Evolutionary conservation across 2,797 vertebrate genomes (phyloP).

Genomic region (Dallia pectoralis): DNA sequence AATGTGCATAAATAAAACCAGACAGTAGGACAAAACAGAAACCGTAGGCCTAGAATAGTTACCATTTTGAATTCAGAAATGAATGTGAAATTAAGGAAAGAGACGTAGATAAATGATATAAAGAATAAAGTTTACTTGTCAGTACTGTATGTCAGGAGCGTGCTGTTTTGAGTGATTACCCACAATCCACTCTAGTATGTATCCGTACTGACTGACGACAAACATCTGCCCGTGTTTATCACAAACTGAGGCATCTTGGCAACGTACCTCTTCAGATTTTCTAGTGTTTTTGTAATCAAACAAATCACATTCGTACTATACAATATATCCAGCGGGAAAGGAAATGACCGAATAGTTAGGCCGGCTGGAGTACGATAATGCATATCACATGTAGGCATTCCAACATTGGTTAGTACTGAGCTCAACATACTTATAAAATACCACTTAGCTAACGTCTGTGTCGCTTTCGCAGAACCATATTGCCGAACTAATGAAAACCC

Average conservation of each 20-base stretch:
- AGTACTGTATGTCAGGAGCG: not conserved
- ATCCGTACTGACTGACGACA: not conserved
- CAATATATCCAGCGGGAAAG: conserved; percentile 1
- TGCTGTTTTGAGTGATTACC: not conserved
- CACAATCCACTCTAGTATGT: not conserved
- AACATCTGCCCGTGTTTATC: not conserved
- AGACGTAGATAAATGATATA: no score
- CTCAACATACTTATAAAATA: conserved; percentile 58
- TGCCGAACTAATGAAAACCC: conserved; percentile 65
- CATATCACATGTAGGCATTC: conserved; percentile 54
- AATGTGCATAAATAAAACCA: no score
- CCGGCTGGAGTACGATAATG: conserved; percentile 31
- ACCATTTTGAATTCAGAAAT: no score
- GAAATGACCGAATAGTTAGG: conserved; percentile 24
- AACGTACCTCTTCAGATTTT: conserved; percentile 15
- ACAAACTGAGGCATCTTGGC: not conserved
- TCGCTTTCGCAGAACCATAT: conserved; percentile 57
- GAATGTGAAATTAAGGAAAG: no score
- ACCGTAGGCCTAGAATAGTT: no score
- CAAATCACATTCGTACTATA: conserved; percentile 15
- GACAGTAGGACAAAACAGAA: no score
- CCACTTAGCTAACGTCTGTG: conserved; percentile 63
- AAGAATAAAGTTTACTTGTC: not conserved
- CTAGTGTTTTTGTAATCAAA: conserved; percentile 7
- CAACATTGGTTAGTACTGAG: conserved; percentile 41